phyloP scores from a whole-genome alignment of 2,113 vertebrate species.

The Elephas maximus region DNA sequence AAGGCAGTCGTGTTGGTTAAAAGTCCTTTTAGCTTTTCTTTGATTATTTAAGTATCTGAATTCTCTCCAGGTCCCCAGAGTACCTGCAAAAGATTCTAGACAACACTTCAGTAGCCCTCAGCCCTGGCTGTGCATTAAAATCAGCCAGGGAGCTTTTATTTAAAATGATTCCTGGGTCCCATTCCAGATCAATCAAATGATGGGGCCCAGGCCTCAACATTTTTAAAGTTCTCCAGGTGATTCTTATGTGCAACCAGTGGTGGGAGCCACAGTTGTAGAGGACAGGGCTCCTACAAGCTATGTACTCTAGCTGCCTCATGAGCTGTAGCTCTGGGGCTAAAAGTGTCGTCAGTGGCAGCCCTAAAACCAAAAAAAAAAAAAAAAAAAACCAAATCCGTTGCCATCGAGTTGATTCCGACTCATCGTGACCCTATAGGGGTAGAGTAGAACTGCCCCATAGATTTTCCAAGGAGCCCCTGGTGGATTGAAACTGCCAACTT shows the following conservation, averaged over 20 bases:
- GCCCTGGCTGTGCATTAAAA: not conserved
- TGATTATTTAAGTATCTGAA: not conserved
- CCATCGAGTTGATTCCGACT: too few relatives aligned
- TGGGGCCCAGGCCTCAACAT: not conserved
- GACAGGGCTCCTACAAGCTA: not conserved
- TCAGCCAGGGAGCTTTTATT: not conserved
- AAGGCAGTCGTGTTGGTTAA: not conserved
- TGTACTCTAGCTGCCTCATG: not conserved
- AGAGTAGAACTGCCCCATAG: too few relatives aligned
- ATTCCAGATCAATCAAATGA: not conserved
- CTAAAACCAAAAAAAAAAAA: too few relatives aligned
- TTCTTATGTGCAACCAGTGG: not conserved
- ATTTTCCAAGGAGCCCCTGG: too few relatives aligned
- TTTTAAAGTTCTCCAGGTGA: not conserved
- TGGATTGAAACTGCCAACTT: too few relatives aligned
- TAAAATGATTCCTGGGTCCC: not conserved
- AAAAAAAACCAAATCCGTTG: too few relatives aligned
- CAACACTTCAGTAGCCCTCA: not conserved
- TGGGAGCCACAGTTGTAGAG: not conserved
- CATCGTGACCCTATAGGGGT: too few relatives aligned
- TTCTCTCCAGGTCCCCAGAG: not conserved
- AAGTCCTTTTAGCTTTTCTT: conserved; percentile 25
- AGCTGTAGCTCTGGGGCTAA: not conserved
- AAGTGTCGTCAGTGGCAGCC: not conserved
- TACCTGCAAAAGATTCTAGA: not conserved